Base-by-base conservation (phyloP, 2,113 vertebrate species). In the Raja brachyura region DNA sequence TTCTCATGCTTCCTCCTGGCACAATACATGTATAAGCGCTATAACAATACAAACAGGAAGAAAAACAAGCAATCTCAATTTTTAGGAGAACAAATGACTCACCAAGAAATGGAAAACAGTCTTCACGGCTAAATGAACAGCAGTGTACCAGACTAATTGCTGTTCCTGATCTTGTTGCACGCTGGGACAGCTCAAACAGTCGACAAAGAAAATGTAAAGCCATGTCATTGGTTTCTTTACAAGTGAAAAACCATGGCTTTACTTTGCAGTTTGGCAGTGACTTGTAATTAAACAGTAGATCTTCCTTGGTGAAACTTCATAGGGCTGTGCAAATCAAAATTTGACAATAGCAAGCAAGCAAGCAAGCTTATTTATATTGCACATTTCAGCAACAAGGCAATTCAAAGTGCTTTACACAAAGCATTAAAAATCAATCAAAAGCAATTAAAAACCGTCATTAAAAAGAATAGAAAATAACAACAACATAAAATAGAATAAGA, bases 1-100 rank as follows among this genome's bases (percentile, higher is more conserved):
- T 61, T 61, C 28, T 5, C 81, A 61, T 61, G 81, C 25, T n/a
- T 86, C 56, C 56, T 59, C 59, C 81, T 86, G 48, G 9, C 28
- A 61, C 25, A n/a, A 86, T 28, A 4, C 10, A 86, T 88, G 83
- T 63, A 61, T 28, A 63, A 88, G 28, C 83, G 6, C 59, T 18
- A 4, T 31, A 88, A 88, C 83, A 66, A 88, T 63, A 88, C 59
- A 88, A 88, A 86, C 81, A 86, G 81, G 81, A 86, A 86, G 81
- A 86, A 86, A 88, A 88, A 88, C 83, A 88, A 88, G 59, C 59
- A 31, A 88, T 88, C 59, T 16, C 83, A 31, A 31, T 31, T 63
- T 88, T 88, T n/a, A 63, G 28, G 59, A 63, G 83, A 88, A 88
- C 59, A 88, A 88, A 63, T 88, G 83, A 63, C 83, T 88, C 83